phyloP scores from a whole-genome alignment of 2,113 vertebrate genomes.

The Beaufortia kweichowensis region DNA sequence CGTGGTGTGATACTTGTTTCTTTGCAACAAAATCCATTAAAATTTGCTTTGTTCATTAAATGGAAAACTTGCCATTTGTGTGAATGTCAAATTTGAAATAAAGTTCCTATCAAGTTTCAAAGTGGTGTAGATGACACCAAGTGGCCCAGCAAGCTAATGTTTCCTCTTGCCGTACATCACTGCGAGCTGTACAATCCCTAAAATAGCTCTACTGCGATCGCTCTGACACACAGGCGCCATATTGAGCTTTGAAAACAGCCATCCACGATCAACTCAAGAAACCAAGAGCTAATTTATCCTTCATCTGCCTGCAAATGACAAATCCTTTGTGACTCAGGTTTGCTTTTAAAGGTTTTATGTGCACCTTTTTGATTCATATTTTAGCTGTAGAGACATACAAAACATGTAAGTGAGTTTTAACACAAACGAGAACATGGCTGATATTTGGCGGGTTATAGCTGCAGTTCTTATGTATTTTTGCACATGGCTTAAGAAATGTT shows the following conservation, averaged over 20 bases:
- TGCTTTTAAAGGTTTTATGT: not conserved
- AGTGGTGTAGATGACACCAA: not conserved
- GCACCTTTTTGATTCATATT: not conserved
- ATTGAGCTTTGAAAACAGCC: conserved; percentile 42
- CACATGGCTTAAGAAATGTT: conserved; percentile 46
- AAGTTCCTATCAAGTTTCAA: not conserved
- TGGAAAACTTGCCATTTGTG: not conserved
- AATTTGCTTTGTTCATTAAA: not conserved
- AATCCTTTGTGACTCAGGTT: not conserved
- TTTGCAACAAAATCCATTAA: not conserved
- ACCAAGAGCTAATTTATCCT: conserved; percentile 10
- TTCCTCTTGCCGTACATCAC: conserved; percentile 32
- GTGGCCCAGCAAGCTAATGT: conserved; percentile 15
- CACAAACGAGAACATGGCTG: conserved; percentile 51
- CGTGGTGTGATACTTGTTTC: not conserved
- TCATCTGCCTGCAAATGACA: not conserved
- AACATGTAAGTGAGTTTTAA: not conserved
- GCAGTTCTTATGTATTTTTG: conserved; percentile 51
- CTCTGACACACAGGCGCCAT: conserved; percentile 17
- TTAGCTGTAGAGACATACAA: not conserved
- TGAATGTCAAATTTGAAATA: not conserved
- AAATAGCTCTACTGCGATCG: conserved; percentile 49
- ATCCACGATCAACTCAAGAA: conserved; percentile 11
- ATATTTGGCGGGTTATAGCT: conserved; percentile 43
- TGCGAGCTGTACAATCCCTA: conserved; percentile 12